Conservation (phyloP, 2,113 vertebrate species). For the Lontra canadensis region DNA sequence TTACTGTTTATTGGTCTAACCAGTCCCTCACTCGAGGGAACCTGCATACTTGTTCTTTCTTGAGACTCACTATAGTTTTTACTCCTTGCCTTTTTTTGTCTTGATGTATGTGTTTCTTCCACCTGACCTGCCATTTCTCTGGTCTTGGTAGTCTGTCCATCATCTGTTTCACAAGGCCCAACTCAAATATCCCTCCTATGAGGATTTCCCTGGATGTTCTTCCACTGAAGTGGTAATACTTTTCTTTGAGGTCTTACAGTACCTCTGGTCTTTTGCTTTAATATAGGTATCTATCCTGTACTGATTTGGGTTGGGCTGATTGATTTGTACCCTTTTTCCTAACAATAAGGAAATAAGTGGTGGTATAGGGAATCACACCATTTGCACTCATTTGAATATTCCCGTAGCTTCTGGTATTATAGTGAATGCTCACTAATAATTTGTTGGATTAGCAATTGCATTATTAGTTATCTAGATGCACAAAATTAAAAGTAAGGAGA, state of each 20-base stretch:
- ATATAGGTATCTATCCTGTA: background rate
- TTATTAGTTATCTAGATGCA: conserved; percentile 24
- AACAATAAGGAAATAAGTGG: background rate
- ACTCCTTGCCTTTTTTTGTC: background rate
- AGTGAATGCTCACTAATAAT: background rate
- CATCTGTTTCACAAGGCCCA: background rate
- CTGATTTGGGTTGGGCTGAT: background rate
- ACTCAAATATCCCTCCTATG: background rate
- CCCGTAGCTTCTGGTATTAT: background rate
- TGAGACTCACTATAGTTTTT: background rate
- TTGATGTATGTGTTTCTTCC: background rate
- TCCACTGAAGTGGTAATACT: background rate
- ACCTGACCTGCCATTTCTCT: background rate
- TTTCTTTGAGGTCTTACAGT: conserved; percentile 17
- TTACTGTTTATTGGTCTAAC: background rate
- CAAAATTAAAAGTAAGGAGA: background rate
- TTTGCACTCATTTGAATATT: conserved; percentile 35
- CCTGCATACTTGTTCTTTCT: background rate
- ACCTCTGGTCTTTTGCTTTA: background rate
- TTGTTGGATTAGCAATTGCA: background rate
- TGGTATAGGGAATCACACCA: background rate
- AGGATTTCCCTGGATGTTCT: background rate
- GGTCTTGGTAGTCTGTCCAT: no score
- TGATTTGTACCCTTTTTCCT: background rate
- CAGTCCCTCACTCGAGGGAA: background rate